Conservation (phyloP, 2,113 vertebrate species). For the Nothocercus julius region DNA sequence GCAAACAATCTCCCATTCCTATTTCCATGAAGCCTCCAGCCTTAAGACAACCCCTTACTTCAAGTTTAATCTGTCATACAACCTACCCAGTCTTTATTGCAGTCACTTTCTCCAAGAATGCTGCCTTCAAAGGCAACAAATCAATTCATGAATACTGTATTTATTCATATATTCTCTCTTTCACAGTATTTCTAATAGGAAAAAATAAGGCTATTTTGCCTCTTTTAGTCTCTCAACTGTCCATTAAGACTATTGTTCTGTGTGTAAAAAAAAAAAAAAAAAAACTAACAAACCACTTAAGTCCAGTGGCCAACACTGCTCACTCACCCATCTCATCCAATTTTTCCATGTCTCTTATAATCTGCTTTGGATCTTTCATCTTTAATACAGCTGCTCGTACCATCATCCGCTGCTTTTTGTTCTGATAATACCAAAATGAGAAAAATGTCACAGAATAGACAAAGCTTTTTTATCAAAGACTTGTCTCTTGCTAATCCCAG, state of each 20-base stretch:
- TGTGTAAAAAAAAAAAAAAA: neutral
- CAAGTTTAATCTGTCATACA: neutral
- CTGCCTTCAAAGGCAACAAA: neutral
- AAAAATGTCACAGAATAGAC: neutral
- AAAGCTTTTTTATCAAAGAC: neutral
- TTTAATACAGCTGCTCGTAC: slow-evolving; percentile 97
- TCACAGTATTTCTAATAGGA: neutral
- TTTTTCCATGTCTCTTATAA: slow-evolving; percentile 99
- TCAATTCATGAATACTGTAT: neutral
- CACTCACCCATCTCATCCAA: slow-evolving; percentile 96
- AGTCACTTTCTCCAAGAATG: neutral
- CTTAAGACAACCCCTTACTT: neutral
- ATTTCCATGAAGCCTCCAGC: neutral
- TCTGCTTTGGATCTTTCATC: slow-evolving; percentile 99
- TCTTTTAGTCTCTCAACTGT: neutral
- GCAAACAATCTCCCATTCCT: neutral
- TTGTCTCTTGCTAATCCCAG: neutral
- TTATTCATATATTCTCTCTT: neutral
- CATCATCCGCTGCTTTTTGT: slow-evolving; percentile 99
- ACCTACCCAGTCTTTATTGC: neutral
- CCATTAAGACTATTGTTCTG: neutral
- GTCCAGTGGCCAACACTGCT: neutral
- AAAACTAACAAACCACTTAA: neutral
- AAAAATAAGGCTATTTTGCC: neutral
- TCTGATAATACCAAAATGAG: slow-evolving; percentile 74